Percentiles rank a stretch among this genome's conserved stretches.
Conservation (phyloP, 2,113 vertebrate species). For the Serinus canaria region DNA sequence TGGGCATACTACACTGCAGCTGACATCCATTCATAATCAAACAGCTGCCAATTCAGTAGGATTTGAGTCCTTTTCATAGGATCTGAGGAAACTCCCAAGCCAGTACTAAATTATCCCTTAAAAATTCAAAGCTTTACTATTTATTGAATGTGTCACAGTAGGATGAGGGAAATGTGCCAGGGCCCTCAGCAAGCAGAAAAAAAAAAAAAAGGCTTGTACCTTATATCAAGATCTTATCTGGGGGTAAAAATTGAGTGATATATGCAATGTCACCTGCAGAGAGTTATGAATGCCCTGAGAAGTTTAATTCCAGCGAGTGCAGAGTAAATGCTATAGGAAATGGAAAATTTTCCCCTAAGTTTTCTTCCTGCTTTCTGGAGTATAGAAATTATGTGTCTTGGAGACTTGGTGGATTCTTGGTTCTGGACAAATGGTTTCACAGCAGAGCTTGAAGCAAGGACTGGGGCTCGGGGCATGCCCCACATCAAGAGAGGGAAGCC, state of each 20-base stretch:
- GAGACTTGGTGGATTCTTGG: neutral
- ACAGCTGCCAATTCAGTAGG: neutral
- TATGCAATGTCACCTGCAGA: neutral
- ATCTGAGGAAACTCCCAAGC: neutral
- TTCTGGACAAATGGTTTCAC: neutral
- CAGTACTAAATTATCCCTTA: neutral
- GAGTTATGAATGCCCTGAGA: neutral
- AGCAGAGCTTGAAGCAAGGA: neutral
- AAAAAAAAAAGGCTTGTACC: neutral
- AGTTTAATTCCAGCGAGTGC: neutral
- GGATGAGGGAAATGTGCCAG: neutral
- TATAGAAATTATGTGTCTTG: neutral
- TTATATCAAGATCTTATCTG: neutral
- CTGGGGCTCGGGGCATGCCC: fast-evolving
- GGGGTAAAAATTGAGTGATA: neutral
- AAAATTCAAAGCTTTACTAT: neutral
- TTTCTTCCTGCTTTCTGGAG: neutral
- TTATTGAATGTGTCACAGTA: neutral
- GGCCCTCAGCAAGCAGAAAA: neutral
- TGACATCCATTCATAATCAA: neutral
- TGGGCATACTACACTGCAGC: neutral
- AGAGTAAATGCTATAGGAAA: neutral
- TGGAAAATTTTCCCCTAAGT: fast-evolving
- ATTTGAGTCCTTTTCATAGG: neutral
- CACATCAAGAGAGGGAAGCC: neutral